Percentiles rank a stretch among this genome's conserved stretches.
phyloP scores from a whole-genome alignment of 30 jellyfish, hydroid and myxozoan genomes.

The Catostylus mosaicus region DNA sequence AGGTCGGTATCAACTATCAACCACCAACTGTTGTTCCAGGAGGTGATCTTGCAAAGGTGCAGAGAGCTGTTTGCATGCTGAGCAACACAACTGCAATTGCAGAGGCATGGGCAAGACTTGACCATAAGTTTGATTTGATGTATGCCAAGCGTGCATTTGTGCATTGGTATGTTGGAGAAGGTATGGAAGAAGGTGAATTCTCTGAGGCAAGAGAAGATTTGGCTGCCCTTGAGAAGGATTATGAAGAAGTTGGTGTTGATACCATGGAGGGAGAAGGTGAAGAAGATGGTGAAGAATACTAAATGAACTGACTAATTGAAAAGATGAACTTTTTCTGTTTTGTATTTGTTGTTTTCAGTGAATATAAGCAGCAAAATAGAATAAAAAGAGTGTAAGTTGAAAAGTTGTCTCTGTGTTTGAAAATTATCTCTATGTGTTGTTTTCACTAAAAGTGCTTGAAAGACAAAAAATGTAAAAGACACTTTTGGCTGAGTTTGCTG shows the following conservation, averaged over 20 bases:
- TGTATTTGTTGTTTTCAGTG: neutral
- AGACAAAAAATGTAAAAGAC: too few species aligned
- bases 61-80: conserved; percentile 97
- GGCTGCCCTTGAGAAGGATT: conserved; percentile 98
- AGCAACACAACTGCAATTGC: conserved; percentile 99
- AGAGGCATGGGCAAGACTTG: conserved; percentile 98
- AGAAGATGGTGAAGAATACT: conserved; percentile 93
- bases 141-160: conserved; percentile 98
- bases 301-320: neutral
- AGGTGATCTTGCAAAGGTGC: conserved; percentile 94
- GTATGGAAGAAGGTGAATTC: conserved; percentile 99
- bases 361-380: too few species aligned
- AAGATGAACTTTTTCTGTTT: neutral
- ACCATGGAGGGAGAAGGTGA: conserved; percentile 85
- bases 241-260: conserved; percentile 98
- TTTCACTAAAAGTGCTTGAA: too few species aligned
- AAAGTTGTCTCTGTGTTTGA: neutral
- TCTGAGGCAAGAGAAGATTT: conserved; percentile 97
- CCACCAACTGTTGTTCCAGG: conserved; percentile 99
- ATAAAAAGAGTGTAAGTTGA: neutral
- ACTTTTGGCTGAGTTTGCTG: too few species aligned
- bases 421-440: too few species aligned
- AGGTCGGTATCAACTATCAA: conserved; percentile 97
- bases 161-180: conserved; percentile 98
- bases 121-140: conserved; percentile 93